phyloP scores from a whole-genome alignment of 2,888 invertebrate species.

The Tricholauxania praeusta region DNA sequence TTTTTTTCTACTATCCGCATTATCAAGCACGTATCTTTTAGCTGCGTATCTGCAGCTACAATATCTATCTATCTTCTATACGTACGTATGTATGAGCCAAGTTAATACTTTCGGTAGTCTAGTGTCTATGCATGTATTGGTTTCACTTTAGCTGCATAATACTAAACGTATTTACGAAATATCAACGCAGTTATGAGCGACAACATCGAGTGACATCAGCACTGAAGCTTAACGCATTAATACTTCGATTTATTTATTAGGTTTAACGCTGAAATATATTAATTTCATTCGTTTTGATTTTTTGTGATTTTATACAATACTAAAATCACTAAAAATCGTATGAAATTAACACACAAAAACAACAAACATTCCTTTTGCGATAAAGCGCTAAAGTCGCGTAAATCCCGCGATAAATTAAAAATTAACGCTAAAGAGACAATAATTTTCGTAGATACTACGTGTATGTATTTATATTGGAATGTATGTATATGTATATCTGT shows the following conservation, averaged over 20 bases:
- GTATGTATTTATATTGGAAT: no score
- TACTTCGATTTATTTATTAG: constrained; percentile 29
- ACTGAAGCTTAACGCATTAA: constrained; percentile 17
- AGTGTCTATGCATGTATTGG: neutral
- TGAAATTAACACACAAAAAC: constrained; percentile 11
- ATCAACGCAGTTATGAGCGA: constrained; percentile 20
- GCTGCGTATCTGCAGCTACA: no score
- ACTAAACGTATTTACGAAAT: neutral
- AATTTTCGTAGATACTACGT: no score
- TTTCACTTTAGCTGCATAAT: constrained; percentile 7
- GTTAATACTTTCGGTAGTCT: no score
- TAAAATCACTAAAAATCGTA: neutral
- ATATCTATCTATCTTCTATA: no score
- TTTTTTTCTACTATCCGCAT: neutral
- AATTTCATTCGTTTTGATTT: neutral
- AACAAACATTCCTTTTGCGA: constrained; percentile 15
- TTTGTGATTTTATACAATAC: no score
- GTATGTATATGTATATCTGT: no score
- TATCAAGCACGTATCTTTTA: no score
- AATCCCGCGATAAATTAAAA: constrained; percentile 26
- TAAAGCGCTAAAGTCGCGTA: constrained; percentile 22
- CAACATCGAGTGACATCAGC: constrained; percentile 31
- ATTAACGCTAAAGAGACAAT: constrained; percentile 11
- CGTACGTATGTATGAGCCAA: no score
- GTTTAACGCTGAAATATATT: constrained; percentile 18